These are phyloP conservation scores for Pyrgilauda ruficollis DNA, from an alignment of 2,113 vertebrate species.

Conservation along the genomic window DNA sequence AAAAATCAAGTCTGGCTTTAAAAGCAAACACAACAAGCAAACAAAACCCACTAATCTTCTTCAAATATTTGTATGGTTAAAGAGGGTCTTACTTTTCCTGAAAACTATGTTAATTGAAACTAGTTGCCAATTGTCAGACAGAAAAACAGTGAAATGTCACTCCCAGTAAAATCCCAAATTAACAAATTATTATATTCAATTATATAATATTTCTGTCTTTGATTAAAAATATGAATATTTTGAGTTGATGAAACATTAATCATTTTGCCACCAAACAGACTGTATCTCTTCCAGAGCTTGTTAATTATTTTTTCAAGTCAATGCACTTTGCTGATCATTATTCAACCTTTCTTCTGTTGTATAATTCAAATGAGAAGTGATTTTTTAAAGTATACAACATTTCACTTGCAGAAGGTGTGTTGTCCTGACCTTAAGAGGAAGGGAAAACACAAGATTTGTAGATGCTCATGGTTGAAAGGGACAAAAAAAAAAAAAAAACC, in stretches of 20 bases:
- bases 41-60: not conserved
- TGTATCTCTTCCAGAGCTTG: not conserved
- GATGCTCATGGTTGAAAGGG: not conserved
- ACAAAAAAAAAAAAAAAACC: not conserved
- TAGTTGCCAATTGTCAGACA: not conserved
- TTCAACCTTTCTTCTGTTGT: not conserved
- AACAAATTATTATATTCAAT: not conserved
- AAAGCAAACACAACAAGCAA: not conserved
- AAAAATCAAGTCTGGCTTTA: not conserved
- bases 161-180: not conserved
- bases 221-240: not conserved
- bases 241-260: not conserved
- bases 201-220: not conserved
- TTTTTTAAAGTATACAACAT: not conserved
- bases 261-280: not conserved
- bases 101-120: not conserved
- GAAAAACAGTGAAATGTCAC: not conserved
- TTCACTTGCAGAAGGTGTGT: not conserved
- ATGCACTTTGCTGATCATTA: not conserved
- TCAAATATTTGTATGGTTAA: not conserved
- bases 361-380: not conserved
- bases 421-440: not conserved
- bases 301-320: not conserved
- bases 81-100: not conserved
- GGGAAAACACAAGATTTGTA: not conserved